phyloP scores from a whole-genome alignment of 92 coral and sea anemone species.

The Plumapathes pennacea region DNA sequence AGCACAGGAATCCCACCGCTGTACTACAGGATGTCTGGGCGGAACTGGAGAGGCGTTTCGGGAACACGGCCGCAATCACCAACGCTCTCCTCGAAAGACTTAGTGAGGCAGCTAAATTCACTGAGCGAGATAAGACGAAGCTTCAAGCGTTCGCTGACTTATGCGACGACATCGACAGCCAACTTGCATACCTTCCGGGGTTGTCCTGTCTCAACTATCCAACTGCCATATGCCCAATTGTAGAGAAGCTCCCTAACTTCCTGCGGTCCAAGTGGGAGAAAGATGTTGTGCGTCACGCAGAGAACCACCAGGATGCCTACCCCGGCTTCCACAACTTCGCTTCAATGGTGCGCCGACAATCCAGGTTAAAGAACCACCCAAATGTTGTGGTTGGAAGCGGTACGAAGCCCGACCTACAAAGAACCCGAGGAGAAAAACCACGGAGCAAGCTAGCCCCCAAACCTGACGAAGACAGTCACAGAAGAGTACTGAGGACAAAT shows the following conservation, averaged over 20 bases:
- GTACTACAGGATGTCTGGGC: conserved; percentile 33
- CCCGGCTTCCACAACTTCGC: conserved; percentile 34
- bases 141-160: conserved; percentile 38
- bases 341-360: conserved; percentile 10
- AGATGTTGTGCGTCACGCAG: conserved; percentile 40
- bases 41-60: conserved; percentile 47
- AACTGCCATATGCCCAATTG: conserved; percentile 27
- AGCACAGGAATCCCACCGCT: conserved; percentile 17
- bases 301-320: conserved; percentile 26
- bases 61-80: conserved; percentile 44
- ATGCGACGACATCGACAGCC: conserved; percentile 44
- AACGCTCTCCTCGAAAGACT: conserved; percentile 19
- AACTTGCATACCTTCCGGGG: conserved; percentile 34
- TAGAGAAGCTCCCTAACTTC: conserved; percentile 29
- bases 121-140: conserved; percentile 6
- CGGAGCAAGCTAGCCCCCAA: not conserved
- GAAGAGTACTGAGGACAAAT: conserved; percentile 6
- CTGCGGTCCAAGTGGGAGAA: conserved; percentile 42
- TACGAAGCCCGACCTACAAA: not conserved
- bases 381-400: conserved; percentile 13
- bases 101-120: conserved; percentile 8
- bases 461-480: not conserved
- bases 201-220: conserved; percentile 46
- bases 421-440: not conserved
- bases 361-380: conserved; percentile 18